Base-by-base conservation (phyloP, 30 jellyfish, hydroid and myxozoan genomes). In the Chrysaora quinquecirrha region DNA sequence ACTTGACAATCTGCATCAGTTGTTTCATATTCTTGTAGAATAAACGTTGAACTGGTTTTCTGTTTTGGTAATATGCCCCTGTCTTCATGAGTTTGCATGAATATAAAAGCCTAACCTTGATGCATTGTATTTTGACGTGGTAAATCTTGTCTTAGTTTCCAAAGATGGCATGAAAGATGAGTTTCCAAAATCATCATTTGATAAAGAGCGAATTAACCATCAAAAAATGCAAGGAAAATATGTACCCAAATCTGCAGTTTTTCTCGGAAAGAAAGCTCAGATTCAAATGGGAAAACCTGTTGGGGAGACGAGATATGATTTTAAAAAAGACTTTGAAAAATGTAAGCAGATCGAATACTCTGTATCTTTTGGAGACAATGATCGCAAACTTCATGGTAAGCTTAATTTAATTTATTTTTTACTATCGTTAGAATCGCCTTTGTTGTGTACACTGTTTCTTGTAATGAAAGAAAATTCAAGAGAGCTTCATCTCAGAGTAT, bases 321-420 rank as follows among this genome's bases (percentile, higher is more conserved):
- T 76, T 68, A 76, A 76, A 43, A 49, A 52, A n/a, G 87, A 76
- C 33, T 76, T 76, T 58, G 87, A 76, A 34, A 76, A 76, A 56
- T 62, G 75, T 46, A 76, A 54, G 48, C 73, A 76, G n/a, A 25
- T 76, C 18, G 87, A 58, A 50, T 76, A 76, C 43, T 56, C 76
- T 19, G 12, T 76, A 1, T n/a, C 58, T 23, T n/a, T 29, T 0
- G 62, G 31, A 22, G 87, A 76, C 62, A 74, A 50, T 76, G 87
- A 52, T 32, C 33, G 24, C 12, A 54, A 54, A 30, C 47, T 76
- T 14, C 60, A 54, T 33, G 87, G 87, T 76, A 7, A 34, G 80
- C 12, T 63, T n/a, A 22, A 23, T 23, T 29, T 11, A 64, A 64
- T 3, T 64, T 64, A 23, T 21, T 1, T 64, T 29, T 64, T 1